Evolutionary conservation across 2,888 invertebrate species (phyloP).

Genomic region (Lasioglossum villosulum): DNA sequence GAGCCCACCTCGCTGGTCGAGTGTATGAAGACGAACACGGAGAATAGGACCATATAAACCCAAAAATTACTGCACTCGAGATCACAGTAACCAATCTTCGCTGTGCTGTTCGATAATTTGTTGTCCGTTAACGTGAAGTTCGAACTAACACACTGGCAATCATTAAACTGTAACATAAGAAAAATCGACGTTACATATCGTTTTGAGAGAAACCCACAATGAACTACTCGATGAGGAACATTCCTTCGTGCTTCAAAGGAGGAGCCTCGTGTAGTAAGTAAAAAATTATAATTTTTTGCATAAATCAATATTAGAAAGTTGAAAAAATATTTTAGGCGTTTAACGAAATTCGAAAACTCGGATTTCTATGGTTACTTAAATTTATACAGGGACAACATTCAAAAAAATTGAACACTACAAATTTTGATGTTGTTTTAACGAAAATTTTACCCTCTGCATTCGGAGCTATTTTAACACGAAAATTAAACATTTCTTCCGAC

Average conservation of each 20-base stretch:
- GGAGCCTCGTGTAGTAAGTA: no score
- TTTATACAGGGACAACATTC: no score
- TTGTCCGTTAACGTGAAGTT: conserved; percentile 72
- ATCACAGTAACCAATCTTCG: conserved; percentile 92
- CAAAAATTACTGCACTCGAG: conserved; percentile 92
- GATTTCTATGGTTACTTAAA: no score
- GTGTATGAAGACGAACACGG: conserved; percentile 95
- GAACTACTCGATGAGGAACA: not conserved
- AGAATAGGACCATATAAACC: conserved; percentile 93
- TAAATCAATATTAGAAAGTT: no score
- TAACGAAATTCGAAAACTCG: no score
- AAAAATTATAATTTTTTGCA: no score
- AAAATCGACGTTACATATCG: conserved; percentile 14
- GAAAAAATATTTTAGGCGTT: no score
- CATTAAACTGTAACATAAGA: conserved; percentile 83
- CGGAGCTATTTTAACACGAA: no score
- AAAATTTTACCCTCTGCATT: no score
- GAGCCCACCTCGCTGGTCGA: conserved; percentile 97
- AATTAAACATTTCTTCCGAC: no score
- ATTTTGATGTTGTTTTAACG: no score
- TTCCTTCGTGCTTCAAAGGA: not conserved
- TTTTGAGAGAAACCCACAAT: not conserved
- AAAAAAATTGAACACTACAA: no score
- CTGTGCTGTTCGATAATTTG: conserved; percentile 85
- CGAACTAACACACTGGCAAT: conserved; percentile 85